These are phyloP conservation scores for Anoplopoma fimbria DNA, from an alignment of 2,113 vertebrate genomes.

Conservation along the genomic window DNA sequence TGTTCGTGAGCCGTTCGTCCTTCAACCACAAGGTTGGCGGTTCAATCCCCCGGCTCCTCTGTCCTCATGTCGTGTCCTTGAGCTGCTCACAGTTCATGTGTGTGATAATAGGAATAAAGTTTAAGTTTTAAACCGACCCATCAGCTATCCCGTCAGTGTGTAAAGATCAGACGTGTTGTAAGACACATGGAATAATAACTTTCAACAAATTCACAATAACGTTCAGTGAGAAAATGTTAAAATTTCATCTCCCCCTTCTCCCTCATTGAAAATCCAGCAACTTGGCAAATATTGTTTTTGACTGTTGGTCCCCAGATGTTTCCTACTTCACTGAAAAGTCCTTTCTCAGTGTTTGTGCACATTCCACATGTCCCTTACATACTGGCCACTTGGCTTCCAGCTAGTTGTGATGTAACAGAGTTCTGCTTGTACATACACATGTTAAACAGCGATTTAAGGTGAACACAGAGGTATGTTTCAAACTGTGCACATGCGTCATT, in stretches of 20 bases:
- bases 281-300: neutral
- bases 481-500: too few species aligned
- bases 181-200: neutral
- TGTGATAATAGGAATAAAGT: neutral
- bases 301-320: neutral
- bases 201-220: too few species aligned
- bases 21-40: neutral
- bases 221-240: too few species aligned
- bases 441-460: too few species aligned
- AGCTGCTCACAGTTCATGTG: neutral
- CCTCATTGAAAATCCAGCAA: neutral
- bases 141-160: too few species aligned
- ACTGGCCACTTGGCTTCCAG: neutral
- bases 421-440: too few species aligned
- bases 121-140: neutral
- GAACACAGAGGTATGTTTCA: too few species aligned
- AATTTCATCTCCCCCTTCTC: neutral
- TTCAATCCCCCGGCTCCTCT: neutral
- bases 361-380: neutral
- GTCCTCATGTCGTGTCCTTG: neutral
- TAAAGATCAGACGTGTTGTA: neutral
- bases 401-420: too few species aligned
- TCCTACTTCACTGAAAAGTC: neutral
- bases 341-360: neutral
- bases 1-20: neutral